These are phyloP conservation scores for Pterocles burchelli DNA, from an alignment of 2,113 vertebrate species.

Conservation along the genomic window DNA sequence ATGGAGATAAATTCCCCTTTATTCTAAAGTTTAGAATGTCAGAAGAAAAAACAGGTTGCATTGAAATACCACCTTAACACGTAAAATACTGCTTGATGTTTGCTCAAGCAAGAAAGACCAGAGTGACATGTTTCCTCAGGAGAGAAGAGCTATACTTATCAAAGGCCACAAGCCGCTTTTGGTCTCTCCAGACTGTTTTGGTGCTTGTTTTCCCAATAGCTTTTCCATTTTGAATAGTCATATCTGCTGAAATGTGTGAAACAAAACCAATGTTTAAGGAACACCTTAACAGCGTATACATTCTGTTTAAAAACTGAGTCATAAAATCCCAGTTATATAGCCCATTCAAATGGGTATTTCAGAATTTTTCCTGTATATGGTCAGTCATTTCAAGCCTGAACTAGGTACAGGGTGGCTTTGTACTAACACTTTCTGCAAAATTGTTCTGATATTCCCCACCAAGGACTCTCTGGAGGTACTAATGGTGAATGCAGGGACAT, in stretches of 20 bases:
- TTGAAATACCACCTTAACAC: background rate
- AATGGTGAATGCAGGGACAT: background rate
- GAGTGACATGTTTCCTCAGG: background rate
- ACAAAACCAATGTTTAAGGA: background rate
- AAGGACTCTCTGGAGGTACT: background rate
- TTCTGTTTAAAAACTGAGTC: background rate
- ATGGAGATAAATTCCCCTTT: background rate
- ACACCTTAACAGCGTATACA: background rate
- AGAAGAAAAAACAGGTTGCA: background rate
- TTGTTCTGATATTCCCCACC: background rate
- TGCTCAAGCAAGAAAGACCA: background rate
- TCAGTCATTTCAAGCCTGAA: background rate
- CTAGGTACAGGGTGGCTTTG: background rate
- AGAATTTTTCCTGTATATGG: background rate
- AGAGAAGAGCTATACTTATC: background rate
- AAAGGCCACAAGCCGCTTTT: constrained; percentile 9
- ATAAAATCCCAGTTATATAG: background rate
- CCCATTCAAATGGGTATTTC: background rate
- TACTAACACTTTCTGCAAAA: background rate
- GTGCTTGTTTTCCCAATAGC: background rate
- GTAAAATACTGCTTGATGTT: background rate
- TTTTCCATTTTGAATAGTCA: background rate
- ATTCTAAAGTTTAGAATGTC: background rate
- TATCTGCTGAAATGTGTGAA: background rate
- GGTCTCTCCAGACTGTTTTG: background rate